Percentiles rank a stretch among this genome's conserved stretches.
Conservation (phyloP, 2,888 invertebrate genomes). For the Drosophila prolongata region DNA sequence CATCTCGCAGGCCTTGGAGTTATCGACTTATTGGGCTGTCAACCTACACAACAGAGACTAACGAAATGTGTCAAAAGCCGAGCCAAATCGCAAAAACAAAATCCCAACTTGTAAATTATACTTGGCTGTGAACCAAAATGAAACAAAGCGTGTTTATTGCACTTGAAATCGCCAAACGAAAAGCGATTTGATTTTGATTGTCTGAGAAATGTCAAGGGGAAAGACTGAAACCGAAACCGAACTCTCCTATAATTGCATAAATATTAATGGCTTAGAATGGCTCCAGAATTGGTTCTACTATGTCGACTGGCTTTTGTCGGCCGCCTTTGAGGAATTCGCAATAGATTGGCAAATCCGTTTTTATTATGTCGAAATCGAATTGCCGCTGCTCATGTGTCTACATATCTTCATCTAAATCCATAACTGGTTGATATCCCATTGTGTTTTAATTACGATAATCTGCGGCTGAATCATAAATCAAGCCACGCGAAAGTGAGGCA, state of each 20-base stretch:
- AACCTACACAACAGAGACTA: conserved; percentile 46
- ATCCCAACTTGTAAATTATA: conserved; percentile 35
- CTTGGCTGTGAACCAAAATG: conserved; percentile 7
- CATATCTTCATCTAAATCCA: conserved; percentile 32
- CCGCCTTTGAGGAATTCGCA: conserved; percentile 17
- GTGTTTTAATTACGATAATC: conserved; percentile 48
- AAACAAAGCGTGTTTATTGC: conserved; percentile 30
- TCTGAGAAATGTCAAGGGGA: conserved; percentile 34
- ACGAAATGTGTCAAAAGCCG: conserved; percentile 38
- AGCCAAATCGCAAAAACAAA: conserved; percentile 7
- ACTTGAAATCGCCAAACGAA: conserved; percentile 27
- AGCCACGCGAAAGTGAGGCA: conserved; percentile 33
- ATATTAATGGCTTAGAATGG: conserved; percentile 34
- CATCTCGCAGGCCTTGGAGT: conserved; percentile 64
- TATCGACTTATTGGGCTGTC: conserved; percentile 62
- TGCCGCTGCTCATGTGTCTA: conserved; percentile 11
- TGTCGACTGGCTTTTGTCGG: conserved; percentile 15
- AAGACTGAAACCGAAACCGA: not conserved
- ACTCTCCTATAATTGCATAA: conserved; percentile 23
- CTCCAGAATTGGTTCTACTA: conserved; percentile 14
- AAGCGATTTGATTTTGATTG: conserved; percentile 26
- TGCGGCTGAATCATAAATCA: conserved; percentile 50
- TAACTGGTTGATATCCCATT: conserved; percentile 39
- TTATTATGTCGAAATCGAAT: conserved; percentile 2
- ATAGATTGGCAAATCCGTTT: conserved; percentile 6